Evolutionary conservation across 2,797 vertebrate species (phyloP).

Genomic region (Staurois parvus): DNA sequence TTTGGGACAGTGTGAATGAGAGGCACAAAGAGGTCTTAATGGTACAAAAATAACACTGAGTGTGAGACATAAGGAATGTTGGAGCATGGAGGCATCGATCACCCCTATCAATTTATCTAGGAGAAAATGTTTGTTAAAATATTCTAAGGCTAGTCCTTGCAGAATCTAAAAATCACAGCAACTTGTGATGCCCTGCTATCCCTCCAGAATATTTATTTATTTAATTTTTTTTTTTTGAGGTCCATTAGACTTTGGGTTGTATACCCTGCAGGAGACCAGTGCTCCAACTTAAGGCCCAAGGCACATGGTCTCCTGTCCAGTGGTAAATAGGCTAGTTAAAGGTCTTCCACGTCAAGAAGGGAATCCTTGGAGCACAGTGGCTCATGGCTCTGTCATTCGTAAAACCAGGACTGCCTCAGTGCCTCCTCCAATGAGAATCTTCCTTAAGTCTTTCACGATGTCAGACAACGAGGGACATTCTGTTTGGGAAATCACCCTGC

Average conservation of each 20-base stretch:
- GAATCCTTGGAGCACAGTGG: slow-evolving; percentile 66
- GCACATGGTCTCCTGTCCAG: slow-evolving; percentile 57
- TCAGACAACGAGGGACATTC: slow-evolving; percentile 86
- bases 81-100: slow-evolving; percentile 55
- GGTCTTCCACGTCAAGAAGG: slow-evolving; percentile 66
- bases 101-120: slow-evolving; percentile 39
- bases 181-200: slow-evolving; percentile 57
- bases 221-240: slow-evolving; percentile 21
- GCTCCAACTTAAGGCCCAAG: slow-evolving; percentile 58
- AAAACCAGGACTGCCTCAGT: slow-evolving; percentile 53
- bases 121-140: slow-evolving; percentile 19
- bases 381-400: slow-evolving; percentile 67
- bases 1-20: slow-evolving; percentile 38
- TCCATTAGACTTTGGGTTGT: slow-evolving; percentile 59
- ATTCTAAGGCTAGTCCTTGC: slow-evolving; percentile 57
- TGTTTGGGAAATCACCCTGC: slow-evolving; percentile 81
- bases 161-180: slow-evolving; percentile 44
- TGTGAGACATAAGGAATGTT: slow-evolving; percentile 61
- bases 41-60: slow-evolving; percentile 57
- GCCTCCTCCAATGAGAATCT: slow-evolving; percentile 66
- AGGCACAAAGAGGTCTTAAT: slow-evolving; percentile 55
- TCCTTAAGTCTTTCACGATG: slow-evolving; percentile 64
- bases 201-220: slow-evolving; percentile 28
- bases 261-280: slow-evolving; percentile 34
- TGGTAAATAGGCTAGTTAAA: slow-evolving; percentile 65